phyloP scores from a whole-genome alignment of 1,140 invertebrate species.

The Drosophila subobscura region DNA sequence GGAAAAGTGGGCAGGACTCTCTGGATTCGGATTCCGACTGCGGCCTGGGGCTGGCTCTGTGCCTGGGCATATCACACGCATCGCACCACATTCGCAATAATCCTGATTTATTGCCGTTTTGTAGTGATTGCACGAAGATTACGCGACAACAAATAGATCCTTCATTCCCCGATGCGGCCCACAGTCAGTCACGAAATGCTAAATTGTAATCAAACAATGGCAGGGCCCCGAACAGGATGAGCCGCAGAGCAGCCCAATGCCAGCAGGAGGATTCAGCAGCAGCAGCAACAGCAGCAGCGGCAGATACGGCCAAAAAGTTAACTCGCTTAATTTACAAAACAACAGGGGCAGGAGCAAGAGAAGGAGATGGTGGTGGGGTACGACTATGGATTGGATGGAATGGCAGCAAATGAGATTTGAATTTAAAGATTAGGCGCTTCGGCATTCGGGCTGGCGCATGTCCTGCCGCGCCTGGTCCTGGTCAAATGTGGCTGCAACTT shows the following conservation, averaged over 20 bases:
- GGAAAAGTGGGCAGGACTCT: slow-evolving; percentile 50
- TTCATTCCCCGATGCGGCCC: slow-evolving; percentile 58
- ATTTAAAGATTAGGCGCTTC: slow-evolving; percentile 77
- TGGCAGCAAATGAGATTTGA: slow-evolving; percentile 76
- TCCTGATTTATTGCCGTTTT: slow-evolving; percentile 83
- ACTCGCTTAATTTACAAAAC: slow-evolving; percentile 73
- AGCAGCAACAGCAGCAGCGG: too few species aligned
- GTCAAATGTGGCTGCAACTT: slow-evolving; percentile 76
- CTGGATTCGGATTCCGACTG: slow-evolving; percentile 18
- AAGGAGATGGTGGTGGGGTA: not conserved
- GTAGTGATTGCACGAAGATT: slow-evolving; percentile 82
- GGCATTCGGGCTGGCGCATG: slow-evolving; percentile 65
- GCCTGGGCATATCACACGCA: slow-evolving; percentile 60
- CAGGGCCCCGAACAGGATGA: slow-evolving; percentile 26
- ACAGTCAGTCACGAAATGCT: slow-evolving; percentile 76
- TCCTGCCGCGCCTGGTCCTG: slow-evolving; percentile 36
- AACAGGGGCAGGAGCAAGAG: slow-evolving; percentile 21
- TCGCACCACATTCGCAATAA: slow-evolving; percentile 81
- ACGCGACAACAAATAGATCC: slow-evolving; percentile 82
- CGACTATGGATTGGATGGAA: slow-evolving; percentile 11
- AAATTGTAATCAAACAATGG: slow-evolving; percentile 82
- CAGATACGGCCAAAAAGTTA: slow-evolving; percentile 40
- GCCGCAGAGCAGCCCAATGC: not conserved
- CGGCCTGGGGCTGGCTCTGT: not conserved
- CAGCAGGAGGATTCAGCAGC: too few species aligned